phyloP scores from a whole-genome alignment of 1,140 invertebrate genomes.

The Ceratoteleas bidentatus region DNA sequence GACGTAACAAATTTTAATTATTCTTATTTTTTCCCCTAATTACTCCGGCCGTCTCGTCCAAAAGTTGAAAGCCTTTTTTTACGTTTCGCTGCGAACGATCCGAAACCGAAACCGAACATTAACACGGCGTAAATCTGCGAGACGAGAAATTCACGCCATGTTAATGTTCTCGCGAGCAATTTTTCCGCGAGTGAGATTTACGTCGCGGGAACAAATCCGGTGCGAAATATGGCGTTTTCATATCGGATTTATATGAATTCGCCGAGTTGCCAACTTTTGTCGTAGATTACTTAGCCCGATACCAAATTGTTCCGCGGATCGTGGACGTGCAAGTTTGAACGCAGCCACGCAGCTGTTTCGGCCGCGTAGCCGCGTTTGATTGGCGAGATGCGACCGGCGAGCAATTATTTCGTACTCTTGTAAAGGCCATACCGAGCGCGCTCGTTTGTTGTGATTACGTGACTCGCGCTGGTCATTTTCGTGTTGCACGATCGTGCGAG shows the following conservation, averaged over 20 bases:
- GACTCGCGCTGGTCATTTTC: slow-evolving; percentile 46
- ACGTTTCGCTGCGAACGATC: no score
- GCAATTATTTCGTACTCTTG: slow-evolving; percentile 35
- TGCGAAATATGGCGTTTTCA: slow-evolving; percentile 38
- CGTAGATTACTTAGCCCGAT: slow-evolving; percentile 48
- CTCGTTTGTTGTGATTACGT: slow-evolving; percentile 40
- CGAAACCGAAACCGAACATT: no score
- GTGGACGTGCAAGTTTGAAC: slow-evolving; percentile 10
- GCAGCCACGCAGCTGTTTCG: no score
- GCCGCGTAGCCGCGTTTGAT: no score
- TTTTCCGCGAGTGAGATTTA: slow-evolving; percentile 29
- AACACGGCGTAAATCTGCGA: no score
- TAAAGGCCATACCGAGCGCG: slow-evolving; percentile 19
- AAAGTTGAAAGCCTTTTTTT: no score
- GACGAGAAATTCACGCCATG: no score
- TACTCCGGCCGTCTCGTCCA: no score
- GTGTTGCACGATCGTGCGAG: slow-evolving; percentile 30
- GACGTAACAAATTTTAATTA: background rate
- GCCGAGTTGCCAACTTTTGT: slow-evolving; percentile 32
- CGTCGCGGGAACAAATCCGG: slow-evolving; percentile 12
- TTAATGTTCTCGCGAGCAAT: no score
- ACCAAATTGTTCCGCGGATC: slow-evolving; percentile 28
- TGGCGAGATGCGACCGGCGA: background rate
- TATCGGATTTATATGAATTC: slow-evolving; percentile 50
- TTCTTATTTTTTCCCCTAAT: no score